A percentile compares a stretch with the other conserved stretches of the same genome.
Conservation (phyloP, 53 echinoderm and acorn worm species). For the Hippasteria phrygiana region DNA sequence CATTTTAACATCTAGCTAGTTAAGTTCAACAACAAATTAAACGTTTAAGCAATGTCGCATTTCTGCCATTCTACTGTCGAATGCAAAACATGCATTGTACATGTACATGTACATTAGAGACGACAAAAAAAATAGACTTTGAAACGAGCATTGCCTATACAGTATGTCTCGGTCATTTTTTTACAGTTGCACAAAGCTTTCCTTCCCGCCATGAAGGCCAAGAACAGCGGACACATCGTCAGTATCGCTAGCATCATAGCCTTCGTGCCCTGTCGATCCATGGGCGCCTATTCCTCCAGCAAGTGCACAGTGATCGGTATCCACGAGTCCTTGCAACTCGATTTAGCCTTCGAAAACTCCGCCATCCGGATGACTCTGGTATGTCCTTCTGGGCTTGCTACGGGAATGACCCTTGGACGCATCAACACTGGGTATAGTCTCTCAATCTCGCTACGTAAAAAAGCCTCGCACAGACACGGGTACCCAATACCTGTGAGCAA, state of each 20-base stretch:
- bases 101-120: no score
- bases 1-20: no score
- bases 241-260: conserved; percentile 90
- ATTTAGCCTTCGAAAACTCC: conserved; percentile 57
- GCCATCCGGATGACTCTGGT: conserved; percentile 21
- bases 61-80: no score
- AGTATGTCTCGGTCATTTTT: no score
- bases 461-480: no score
- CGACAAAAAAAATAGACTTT: no score
- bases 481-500: no score
- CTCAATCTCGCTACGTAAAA: no score
- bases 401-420: conserved; percentile 5
- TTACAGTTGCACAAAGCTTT: conserved; percentile 92
- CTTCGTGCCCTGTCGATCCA: conserved; percentile 59
- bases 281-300: conserved; percentile 87
- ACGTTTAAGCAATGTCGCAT: no score
- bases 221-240: conserved; percentile 94
- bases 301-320: conserved; percentile 88
- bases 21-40: no score
- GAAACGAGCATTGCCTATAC: no score
- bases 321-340: conserved; percentile 81
- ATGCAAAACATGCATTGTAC: no score
- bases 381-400: not conserved
- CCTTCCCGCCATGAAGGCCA: conserved; percentile 84
- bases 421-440: conserved; percentile 7